These are phyloP conservation scores for Scomberomorus guttatus DNA, from an alignment of 2,797 vertebrate genomes.

Conservation along the genomic window DNA sequence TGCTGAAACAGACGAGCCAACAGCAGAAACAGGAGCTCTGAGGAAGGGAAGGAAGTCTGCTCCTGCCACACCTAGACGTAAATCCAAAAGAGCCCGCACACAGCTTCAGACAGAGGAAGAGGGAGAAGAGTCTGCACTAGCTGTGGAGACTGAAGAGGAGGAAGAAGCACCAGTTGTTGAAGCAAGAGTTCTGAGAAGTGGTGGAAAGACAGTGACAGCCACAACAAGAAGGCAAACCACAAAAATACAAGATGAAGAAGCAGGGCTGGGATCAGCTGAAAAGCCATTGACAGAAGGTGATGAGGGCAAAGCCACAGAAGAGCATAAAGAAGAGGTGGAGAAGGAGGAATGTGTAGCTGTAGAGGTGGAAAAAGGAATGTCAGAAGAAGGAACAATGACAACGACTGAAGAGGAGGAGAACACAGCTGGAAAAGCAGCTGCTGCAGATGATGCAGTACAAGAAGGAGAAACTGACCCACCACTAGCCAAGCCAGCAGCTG, in stretches of 20 bases:
- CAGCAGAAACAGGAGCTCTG: conserved; percentile 7
- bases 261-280: conserved; percentile 5
- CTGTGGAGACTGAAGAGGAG: neutral
- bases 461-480: neutral
- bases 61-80: neutral
- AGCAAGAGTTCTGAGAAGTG: neutral
- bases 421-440: neutral
- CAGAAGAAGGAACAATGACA: neutral
- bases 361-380: too few relatives aligned
- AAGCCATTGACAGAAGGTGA: conserved; percentile 69
- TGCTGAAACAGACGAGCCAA: conserved; percentile 18
- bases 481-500: neutral
- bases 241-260: neutral
- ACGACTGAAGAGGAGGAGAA: conserved; percentile 3
- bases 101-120: neutral
- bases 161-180: neutral
- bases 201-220: too few relatives aligned
- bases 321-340: conserved; percentile 41
- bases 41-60: conserved; percentile 39
- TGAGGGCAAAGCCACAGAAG: conserved; percentile 41
- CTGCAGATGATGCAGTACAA: neutral
- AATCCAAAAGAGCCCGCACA: conserved; percentile 23
- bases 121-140: neutral
- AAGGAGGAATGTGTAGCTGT: neutral
- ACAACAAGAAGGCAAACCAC: neutral